These are phyloP conservation scores for Valencia hispanica DNA, from an alignment of 2,797 vertebrate species.

Conservation along the genomic window DNA sequence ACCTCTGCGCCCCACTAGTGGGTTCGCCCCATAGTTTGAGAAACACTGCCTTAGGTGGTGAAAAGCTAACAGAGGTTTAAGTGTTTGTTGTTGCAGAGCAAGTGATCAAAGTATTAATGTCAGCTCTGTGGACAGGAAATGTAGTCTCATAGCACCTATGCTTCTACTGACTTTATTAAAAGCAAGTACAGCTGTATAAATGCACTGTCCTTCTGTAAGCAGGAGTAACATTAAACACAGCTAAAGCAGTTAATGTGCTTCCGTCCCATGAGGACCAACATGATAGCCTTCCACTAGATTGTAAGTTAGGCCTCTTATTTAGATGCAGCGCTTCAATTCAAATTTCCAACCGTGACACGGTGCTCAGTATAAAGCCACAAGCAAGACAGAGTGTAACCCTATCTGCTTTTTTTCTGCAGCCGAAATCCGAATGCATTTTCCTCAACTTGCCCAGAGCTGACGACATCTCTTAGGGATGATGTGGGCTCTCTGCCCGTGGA, in stretches of 20 bases:
- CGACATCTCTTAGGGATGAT: conserved; percentile 50
- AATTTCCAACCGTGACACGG: conserved; percentile 64
- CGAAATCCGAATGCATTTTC: conserved; percentile 54
- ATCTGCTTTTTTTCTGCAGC: conserved; percentile 45
- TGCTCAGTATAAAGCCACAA: conserved; percentile 41
- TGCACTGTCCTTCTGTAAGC: conserved; percentile 28
- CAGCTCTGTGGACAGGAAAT: conserved; percentile 42
- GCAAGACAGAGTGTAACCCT: conserved; percentile 53
- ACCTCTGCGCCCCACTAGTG: too few relatives aligned
- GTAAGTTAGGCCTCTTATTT: conserved; percentile 7
- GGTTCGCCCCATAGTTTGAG: too few relatives aligned
- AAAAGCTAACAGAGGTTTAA: conserved; percentile 48
- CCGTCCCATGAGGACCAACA: conserved; percentile 32
- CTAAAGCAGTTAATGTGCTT: conserved; percentile 41
- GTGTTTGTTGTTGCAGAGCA: conserved; percentile 57
- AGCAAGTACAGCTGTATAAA: conserved; percentile 69
- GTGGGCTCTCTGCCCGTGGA: conserved; percentile 43
- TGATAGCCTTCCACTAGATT: conserved; percentile 25
- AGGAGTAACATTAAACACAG: conserved; percentile 27
- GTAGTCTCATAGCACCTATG: conserved; percentile 31
- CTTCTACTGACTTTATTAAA: conserved; percentile 50
- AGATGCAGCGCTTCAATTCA: conserved; percentile 43
- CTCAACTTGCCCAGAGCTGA: conserved; percentile 57
- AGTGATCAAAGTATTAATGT: conserved; percentile 61
- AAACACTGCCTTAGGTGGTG: conserved; percentile 16